phyloP scores from a whole-genome alignment of 2,888 invertebrate species.

The Drymonia ruficornis region DNA sequence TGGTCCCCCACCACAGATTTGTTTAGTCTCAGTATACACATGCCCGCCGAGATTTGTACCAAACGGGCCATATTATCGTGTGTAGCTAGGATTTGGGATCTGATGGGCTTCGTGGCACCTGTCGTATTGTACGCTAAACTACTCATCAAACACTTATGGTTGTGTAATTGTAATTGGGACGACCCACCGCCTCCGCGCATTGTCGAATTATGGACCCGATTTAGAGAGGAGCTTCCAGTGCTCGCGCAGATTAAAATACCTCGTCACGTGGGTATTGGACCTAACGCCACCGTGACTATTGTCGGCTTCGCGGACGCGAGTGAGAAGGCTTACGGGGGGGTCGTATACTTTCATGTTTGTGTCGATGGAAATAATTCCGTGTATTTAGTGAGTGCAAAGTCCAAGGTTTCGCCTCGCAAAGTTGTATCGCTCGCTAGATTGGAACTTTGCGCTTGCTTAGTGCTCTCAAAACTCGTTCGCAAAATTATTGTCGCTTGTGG shows the following conservation, averaged over 20 bases:
- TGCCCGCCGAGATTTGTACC: constrained; percentile 13
- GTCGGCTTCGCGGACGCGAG: constrained; percentile 6
- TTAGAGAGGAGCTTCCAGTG: constrained; percentile 5
- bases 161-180: constrained; percentile 13
- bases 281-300: not conserved
- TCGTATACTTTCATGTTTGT: constrained; percentile 4
- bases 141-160: constrained; percentile 17
- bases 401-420: constrained; percentile 7
- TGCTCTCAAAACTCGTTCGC: constrained; percentile 5
- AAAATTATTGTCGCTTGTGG: not conserved
- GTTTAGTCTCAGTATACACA: constrained; percentile 1
- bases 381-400: not conserved
- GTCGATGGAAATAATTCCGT: not conserved
- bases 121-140: constrained; percentile 18
- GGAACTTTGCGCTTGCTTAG: constrained; percentile 6
- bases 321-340: constrained; percentile 3
- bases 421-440: constrained; percentile 6
- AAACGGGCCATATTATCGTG: constrained; percentile 24
- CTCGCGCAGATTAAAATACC: constrained; percentile 3
- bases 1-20: constrained; percentile 6
- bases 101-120: constrained; percentile 5
- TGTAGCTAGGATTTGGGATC: constrained; percentile 12
- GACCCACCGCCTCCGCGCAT: constrained; percentile 11
- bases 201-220: not conserved
- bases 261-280: constrained; percentile 2